Percentiles rank a stretch among this genome's conserved stretches.
These are phyloP conservation scores for Athene cunicularia DNA, from an alignment of 2,113 vertebrate genomes.

Conservation along the genomic window DNA sequence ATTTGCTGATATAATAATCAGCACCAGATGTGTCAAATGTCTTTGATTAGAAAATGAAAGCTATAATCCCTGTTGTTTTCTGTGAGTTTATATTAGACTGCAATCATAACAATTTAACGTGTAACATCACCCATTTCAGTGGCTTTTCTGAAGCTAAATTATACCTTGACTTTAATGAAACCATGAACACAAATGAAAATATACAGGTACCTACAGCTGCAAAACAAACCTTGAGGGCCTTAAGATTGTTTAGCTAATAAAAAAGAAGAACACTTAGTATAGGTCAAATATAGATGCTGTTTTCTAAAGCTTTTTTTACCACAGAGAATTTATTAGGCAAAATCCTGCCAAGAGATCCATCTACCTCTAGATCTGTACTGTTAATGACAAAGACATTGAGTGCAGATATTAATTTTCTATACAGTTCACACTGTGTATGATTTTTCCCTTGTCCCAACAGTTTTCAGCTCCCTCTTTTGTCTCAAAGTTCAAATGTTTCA, in stretches of 20 bases:
- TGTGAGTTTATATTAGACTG: not conserved
- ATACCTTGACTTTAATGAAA: not conserved
- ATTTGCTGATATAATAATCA: slow-evolving; percentile 39
- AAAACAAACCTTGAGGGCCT: not conserved
- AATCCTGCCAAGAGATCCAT: not conserved
- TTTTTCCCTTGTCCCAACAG: not conserved
- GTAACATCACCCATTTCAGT: not conserved
- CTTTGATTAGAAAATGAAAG: slow-evolving; percentile 41
- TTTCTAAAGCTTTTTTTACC: not conserved
- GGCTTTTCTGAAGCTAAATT: slow-evolving; percentile 28
- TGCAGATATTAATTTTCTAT: not conserved
- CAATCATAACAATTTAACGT: slow-evolving; percentile 10
- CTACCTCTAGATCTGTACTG: not conserved
- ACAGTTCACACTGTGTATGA: not conserved
- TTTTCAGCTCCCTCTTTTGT: not conserved
- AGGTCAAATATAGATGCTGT: not conserved
- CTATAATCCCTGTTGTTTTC: slow-evolving; percentile 35
- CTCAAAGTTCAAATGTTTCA: not conserved
- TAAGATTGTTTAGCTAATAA: not conserved
- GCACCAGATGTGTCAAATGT: slow-evolving; percentile 22
- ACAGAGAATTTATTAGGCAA: slow-evolving; percentile 18
- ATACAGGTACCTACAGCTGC: not conserved
- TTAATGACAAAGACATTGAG: not conserved
- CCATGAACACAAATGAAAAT: not conserved
- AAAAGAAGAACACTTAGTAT: not conserved